phyloP scores from a whole-genome alignment of 1,140 invertebrate genomes.

The Goniozus legneri region DNA sequence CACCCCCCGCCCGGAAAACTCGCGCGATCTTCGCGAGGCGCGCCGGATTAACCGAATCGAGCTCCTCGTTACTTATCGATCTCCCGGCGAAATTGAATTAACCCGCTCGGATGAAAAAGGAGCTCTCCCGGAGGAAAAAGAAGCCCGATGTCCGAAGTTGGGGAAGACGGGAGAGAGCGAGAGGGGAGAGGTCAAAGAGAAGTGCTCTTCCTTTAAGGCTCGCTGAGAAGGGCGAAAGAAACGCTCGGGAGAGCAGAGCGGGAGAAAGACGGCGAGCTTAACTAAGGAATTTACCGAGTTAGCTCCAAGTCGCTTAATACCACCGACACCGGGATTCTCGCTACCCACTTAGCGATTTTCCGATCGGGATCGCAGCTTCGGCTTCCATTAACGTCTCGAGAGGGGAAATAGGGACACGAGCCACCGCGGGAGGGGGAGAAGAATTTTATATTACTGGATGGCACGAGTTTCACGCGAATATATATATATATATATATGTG shows the following conservation, averaged over 20 bases:
- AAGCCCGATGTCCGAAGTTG: background rate
- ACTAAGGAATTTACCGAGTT: conserved; percentile 12
- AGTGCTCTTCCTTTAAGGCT: no score
- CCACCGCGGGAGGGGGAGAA: no score
- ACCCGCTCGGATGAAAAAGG: background rate
- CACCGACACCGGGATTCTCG: conserved; percentile 16
- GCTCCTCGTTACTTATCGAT: conserved; percentile 21
- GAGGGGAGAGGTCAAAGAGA: background rate
- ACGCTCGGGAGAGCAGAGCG: background rate
- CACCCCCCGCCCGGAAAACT: conserved; percentile 15
- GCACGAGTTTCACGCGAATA: no score
- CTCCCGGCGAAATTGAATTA: conserved; percentile 20
- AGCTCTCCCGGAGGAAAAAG: no score
- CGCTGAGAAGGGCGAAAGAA: background rate
- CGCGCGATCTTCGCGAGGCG: background rate
- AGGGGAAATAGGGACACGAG: no score
- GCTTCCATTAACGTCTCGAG: no score
- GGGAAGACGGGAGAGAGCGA: background rate
- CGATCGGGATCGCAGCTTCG: conserved; percentile 5
- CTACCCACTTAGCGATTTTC: conserved; percentile 22
- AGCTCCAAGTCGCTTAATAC: conserved; percentile 10
- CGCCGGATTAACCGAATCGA: background rate
- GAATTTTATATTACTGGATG: no score
- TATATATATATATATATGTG: no score
- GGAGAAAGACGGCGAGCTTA: background rate